Conservation (phyloP, 1,140 invertebrate genomes). For the Campoletis sonorensis region DNA sequence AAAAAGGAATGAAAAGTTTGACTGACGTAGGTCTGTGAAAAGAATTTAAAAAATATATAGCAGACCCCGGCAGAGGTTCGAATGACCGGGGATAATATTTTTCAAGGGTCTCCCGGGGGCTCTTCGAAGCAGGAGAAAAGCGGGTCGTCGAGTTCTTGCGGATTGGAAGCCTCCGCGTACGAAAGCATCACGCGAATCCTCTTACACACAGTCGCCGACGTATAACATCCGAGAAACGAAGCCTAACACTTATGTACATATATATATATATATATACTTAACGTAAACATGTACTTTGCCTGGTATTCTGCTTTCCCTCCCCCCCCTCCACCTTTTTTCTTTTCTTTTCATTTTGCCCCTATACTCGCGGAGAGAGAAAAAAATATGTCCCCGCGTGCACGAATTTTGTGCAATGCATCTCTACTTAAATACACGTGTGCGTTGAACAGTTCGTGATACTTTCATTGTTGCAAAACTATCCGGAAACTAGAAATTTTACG, state of each 20-base stretch:
- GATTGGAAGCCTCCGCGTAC: conserved; percentile 13
- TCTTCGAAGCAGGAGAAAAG: conserved; percentile 17
- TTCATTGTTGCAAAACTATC: background rate
- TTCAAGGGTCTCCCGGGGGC: conserved; percentile 23
- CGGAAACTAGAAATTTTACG: too few relatives aligned
- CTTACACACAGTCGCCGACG: conserved; percentile 4
- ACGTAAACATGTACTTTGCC: background rate
- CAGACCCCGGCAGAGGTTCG: conserved; percentile 20
- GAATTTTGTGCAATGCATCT: background rate
- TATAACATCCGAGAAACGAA: background rate
- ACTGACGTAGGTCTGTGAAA: conserved; percentile 19
- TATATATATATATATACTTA: background rate
- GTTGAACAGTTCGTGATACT: background rate
- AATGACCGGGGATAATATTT: conserved; percentile 27
- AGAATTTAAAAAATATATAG: background rate
- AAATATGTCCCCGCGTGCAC: background rate
- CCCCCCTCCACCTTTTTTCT: background rate
- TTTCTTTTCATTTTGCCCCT: background rate
- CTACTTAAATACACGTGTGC: background rate
- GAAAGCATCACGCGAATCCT: conserved; percentile 27
- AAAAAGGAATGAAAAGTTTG: conserved; percentile 14
- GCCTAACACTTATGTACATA: background rate
- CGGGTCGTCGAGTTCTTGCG: conserved; percentile 24
- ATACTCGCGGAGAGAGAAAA: background rate
- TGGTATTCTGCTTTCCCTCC: background rate